Base-by-base conservation (phyloP, 2,888 invertebrate species). In the Eledona agricola region DNA sequence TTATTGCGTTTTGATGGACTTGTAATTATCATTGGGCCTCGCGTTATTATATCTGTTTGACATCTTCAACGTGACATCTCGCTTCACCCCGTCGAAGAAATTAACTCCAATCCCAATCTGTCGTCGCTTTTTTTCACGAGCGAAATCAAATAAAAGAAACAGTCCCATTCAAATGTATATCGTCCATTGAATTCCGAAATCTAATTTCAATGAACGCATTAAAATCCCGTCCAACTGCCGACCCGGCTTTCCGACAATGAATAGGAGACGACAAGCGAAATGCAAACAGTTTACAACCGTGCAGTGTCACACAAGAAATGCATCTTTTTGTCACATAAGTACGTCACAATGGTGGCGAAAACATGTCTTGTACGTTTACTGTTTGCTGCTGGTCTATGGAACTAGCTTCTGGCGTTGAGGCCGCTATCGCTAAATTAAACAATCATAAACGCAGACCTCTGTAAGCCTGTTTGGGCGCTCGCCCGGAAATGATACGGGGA, bases 341-440 rank as follows among this genome's bases (percentile, higher is more conserved):
- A 67, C 62, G 55, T 50, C 53, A 70, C 70, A 70, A 70, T 67
- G 46, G 58, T 31, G 34, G 12, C 16, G 34, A 45, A 45, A 67
- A 65, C 67, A 66, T 67, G 67, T 65, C 66, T 56, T 31, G 49
- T 58, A 60, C 64, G 58, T 64, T 65, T 60, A 64, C 59, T 12
- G 46, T 9, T 46, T 3, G 7, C 15, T 15, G 1, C 9, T 23
- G 11, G 37, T 23, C 5, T n/a, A 52, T 51, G 47, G 37, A 25
- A 29, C 23, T 40, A 47, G 46, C 40, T 40, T 23, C 40, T 29
- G 32, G 34, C 19, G 58, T 60, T 57, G 51, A 57, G 57, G 47
- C 56, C 46, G 51, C 54, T 54, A 51, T 66, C 67, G 70, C 68
- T 71, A 71, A 72, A 72, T 72, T 72, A 67, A 72, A 72, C 70